Evolutionary conservation across 2,797 vertebrate genomes (phyloP).

Genomic region (Characodon lateralis): DNA sequence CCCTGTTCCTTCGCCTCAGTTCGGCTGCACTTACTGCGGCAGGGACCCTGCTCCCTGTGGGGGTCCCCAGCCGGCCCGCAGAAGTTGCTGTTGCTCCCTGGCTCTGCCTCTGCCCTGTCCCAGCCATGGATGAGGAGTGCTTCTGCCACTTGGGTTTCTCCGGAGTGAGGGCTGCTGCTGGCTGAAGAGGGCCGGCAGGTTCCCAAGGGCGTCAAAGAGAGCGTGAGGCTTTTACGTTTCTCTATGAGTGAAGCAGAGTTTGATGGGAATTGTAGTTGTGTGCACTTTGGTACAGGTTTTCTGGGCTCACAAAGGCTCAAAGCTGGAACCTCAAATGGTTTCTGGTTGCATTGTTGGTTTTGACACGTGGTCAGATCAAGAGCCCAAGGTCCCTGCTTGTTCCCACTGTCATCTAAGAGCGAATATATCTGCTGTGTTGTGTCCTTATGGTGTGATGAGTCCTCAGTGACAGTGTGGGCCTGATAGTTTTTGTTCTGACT

Average conservation of each 20-base stretch:
- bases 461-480: constrained; percentile 11
- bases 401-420: constrained; percentile 5
- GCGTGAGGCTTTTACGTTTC: constrained; percentile 78
- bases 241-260: constrained; percentile 64
- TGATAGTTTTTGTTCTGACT: constrained; percentile 16
- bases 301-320: constrained; percentile 12
- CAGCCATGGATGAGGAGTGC: constrained; percentile 21
- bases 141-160: not conserved
- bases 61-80: not conserved
- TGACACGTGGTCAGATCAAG: constrained; percentile 41
- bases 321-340: not conserved
- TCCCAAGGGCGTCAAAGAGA: constrained; percentile 69
- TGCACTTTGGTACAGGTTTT: constrained; percentile 48
- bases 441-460: constrained; percentile 14
- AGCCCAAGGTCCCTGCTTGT: constrained; percentile 39
- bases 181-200: constrained; percentile 12
- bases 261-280: constrained; percentile 60
- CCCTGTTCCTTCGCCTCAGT: constrained; percentile 37
- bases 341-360: constrained; percentile 40
- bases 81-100: not conserved
- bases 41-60: not conserved
- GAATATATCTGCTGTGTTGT: constrained; percentile 30
- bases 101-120: constrained; percentile 27
- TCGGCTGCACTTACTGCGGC: not conserved
- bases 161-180: constrained; percentile 3